Evolutionary conservation across 2,888 invertebrate genomes (phyloP).

Genomic region (Lacanobia wlatinum): DNA sequence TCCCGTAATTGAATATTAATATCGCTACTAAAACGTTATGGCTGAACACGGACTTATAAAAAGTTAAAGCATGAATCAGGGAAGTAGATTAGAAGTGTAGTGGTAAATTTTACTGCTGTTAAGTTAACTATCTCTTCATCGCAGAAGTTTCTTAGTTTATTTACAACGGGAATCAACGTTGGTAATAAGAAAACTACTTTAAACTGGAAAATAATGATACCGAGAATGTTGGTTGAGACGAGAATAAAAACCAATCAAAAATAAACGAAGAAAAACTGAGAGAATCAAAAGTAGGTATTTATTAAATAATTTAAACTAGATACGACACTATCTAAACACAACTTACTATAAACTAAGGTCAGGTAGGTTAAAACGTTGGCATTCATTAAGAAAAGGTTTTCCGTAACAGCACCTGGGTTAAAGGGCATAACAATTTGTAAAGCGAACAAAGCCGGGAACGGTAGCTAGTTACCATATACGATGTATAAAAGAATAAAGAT

Average conservation of each 20-base stretch:
- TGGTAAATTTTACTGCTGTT: conserved; percentile 32
- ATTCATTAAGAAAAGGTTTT: conserved; percentile 35
- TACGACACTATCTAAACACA: not conserved
- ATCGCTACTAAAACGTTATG: conserved; percentile 50
- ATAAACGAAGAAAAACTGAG: not conserved
- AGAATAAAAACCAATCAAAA: not conserved
- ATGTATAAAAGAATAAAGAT: conserved; percentile 23
- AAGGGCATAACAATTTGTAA: conserved; percentile 35
- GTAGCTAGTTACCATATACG: conserved; percentile 11
- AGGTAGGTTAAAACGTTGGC: conserved; percentile 9
- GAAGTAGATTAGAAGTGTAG: conserved; percentile 34
- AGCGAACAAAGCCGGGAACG: conserved; percentile 9
- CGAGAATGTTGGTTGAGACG: not conserved
- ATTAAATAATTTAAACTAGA: not conserved
- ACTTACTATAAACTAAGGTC: conserved; percentile 19
- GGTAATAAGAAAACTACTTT: conserved; percentile 10
- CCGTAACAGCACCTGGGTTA: conserved; percentile 26
- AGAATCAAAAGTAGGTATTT: not conserved
- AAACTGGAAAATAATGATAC: not conserved
- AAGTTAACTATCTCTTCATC: conserved; percentile 21
- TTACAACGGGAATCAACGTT: conserved; percentile 2
- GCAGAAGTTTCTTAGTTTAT: conserved; percentile 19
- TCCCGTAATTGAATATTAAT: conserved; percentile 58
- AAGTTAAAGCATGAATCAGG: conserved; percentile 46
- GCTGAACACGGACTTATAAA: conserved; percentile 45